Percentiles rank a stretch among this genome's conserved stretches.
These are phyloP conservation scores for Actenoides hombroni DNA, from an alignment of 2,113 vertebrate species.

Conservation along the genomic window DNA sequence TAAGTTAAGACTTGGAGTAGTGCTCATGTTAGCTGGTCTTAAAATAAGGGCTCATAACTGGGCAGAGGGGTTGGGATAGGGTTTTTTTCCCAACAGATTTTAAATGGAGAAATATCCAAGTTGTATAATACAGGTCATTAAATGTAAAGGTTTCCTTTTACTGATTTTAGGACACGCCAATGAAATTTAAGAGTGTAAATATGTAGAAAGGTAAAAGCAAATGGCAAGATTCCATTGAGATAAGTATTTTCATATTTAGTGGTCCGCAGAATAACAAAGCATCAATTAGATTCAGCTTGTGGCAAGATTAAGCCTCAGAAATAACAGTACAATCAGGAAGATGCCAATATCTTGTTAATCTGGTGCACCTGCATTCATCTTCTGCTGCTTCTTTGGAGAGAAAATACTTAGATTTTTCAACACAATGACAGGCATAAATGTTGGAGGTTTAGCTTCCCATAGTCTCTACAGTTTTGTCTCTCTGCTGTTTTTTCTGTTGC, in stretches of 20 bases:
- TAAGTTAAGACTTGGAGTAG: background rate
- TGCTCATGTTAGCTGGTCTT: background rate
- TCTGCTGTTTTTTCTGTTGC: background rate
- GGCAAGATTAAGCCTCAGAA: background rate
- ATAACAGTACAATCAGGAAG: background rate
- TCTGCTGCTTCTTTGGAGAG: background rate
- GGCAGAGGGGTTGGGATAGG: background rate
- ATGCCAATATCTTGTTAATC: background rate
- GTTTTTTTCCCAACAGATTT: background rate
- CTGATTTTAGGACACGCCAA: background rate
- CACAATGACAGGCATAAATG: background rate
- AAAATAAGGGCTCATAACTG: background rate
- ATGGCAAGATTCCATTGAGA: background rate
- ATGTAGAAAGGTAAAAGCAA: background rate
- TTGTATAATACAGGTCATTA: background rate
- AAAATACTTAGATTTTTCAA: background rate
- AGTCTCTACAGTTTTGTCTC: background rate
- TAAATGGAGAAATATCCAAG: background rate
- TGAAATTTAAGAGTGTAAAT: background rate
- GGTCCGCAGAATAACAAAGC: background rate
- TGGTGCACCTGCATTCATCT: background rate
- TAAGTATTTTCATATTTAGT: background rate
- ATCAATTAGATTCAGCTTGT: background rate
- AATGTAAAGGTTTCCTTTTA: background rate
- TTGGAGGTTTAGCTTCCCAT: background rate